Evolutionary conservation across 2,113 vertebrate genomes (phyloP).

Genomic region (Jacana jacana): DNA sequence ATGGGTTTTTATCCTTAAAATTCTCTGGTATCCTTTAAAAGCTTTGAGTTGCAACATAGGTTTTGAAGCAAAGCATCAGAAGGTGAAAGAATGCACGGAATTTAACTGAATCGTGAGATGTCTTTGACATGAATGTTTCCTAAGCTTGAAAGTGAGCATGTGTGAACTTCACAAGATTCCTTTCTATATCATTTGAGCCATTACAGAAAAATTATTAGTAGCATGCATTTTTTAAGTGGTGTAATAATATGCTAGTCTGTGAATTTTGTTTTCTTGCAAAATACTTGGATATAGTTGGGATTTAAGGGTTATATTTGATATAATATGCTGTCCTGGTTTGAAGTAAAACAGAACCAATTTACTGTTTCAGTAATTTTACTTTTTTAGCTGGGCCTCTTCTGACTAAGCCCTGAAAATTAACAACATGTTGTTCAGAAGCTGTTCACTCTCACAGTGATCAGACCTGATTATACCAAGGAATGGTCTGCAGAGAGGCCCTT

Average conservation of each 20-base stretch:
- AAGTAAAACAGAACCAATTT: no score
- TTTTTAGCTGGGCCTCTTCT: no score
- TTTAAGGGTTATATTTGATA: no score
- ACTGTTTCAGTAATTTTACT: no score
- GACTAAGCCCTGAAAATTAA: no score
- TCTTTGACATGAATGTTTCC: background rate
- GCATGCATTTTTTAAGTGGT: background rate
- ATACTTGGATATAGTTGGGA: background rate
- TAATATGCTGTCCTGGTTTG: no score
- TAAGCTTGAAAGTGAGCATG: background rate
- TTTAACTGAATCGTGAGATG: background rate
- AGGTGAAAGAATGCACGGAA: background rate
- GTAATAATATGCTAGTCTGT: background rate
- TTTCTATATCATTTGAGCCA: background rate
- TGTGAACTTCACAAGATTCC: background rate
- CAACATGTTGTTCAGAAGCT: no score
- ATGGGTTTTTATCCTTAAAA: background rate
- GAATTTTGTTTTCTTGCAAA: background rate
- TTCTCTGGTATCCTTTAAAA: no score
- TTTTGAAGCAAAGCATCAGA: background rate
- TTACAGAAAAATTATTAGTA: background rate
- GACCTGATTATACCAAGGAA: no score
- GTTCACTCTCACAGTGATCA: no score
- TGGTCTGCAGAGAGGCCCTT: no score
- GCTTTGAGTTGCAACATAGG: background rate